Evolutionary conservation across 2,797 vertebrate genomes (phyloP).

Genomic region (Lepus oiostolus): DNA sequence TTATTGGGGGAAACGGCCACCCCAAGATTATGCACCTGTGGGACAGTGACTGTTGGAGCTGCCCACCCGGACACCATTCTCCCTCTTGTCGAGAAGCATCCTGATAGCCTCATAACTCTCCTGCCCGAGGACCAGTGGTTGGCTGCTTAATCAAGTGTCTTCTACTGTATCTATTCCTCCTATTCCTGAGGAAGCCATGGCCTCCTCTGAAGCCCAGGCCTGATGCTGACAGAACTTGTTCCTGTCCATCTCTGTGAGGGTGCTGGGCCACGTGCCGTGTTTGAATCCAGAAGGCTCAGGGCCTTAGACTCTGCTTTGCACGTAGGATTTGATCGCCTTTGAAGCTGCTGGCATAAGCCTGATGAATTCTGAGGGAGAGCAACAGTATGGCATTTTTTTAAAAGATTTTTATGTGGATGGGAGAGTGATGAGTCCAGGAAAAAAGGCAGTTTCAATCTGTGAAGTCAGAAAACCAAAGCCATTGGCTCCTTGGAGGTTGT

Average conservation of each 20-base stretch:
- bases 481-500: neutral
- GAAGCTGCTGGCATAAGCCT: neutral
- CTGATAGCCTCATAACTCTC: neutral
- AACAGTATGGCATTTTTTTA: neutral
- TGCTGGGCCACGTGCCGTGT: neutral
- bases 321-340: neutral
- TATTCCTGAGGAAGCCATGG: neutral
- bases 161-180: neutral
- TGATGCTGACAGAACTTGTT: neutral
- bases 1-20: neutral
- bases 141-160: too few species aligned
- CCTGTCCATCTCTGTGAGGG: neutral
- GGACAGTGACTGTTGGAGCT: neutral
- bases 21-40: neutral
- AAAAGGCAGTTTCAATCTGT: neutral
- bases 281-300: neutral
- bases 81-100: neutral
- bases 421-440: neutral
- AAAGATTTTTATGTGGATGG: neutral
- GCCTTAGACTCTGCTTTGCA: neutral
- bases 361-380: neutral
- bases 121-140: neutral
- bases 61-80: neutral
- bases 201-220: neutral
- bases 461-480: neutral